Percentiles rank a stretch among this genome's conserved stretches.
Conservation (phyloP, 1,140 invertebrate species). For the Cotesia chilonis region DNA sequence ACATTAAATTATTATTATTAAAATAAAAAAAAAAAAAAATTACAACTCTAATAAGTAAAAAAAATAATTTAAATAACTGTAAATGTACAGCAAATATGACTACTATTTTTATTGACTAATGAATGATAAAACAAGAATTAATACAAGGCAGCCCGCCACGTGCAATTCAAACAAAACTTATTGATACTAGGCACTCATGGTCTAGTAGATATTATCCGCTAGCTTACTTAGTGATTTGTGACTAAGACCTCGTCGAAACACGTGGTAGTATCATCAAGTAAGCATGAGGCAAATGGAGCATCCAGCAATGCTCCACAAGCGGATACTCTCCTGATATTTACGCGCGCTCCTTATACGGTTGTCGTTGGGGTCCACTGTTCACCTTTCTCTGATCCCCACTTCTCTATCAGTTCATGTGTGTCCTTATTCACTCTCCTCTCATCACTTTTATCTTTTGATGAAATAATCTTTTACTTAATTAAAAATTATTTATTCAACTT, state of each 20-base stretch:
- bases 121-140: background rate
- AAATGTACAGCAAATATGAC: too few relatives aligned
- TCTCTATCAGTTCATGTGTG: background rate
- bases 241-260: conserved; percentile 55
- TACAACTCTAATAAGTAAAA: too few relatives aligned
- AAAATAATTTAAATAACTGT: too few relatives aligned
- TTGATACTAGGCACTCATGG: conserved; percentile 48
- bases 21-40: too few relatives aligned
- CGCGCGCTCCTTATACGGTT: conserved; percentile 66
- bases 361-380: conserved; percentile 51
- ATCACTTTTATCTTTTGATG: background rate
- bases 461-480: background rate
- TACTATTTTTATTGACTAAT: too few relatives aligned
- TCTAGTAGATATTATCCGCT: background rate
- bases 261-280: conserved; percentile 53
- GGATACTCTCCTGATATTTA: conserved; percentile 57
- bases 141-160: conserved; percentile 50
- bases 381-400: conserved; percentile 41
- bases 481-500: background rate
- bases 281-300: conserved; percentile 44
- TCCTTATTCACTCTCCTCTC: background rate
- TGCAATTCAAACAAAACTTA: conserved; percentile 63
- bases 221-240: conserved; percentile 19
- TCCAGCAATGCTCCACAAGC: background rate
- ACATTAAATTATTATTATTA: too few relatives aligned